Base-by-base conservation (phyloP, 2,888 invertebrate genomes). In the Oscheius myriophilus region DNA sequence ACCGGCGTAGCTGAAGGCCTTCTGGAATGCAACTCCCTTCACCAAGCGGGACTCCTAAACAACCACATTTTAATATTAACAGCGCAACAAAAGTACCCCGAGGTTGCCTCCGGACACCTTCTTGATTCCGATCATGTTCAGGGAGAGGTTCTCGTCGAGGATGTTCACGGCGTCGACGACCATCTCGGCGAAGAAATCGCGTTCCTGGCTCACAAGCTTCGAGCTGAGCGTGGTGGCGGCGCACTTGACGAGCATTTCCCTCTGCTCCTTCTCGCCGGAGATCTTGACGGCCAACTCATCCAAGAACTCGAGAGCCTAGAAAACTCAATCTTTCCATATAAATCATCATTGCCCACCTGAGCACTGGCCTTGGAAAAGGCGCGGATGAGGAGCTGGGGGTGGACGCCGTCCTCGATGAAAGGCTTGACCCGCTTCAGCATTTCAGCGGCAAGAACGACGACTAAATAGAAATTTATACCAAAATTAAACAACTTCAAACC, bases 111-210 rank as follows among this genome's bases (percentile, higher is more conserved):
- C 85, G 75, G 89, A 89, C 2, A 96, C 92, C 88, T 98, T 97
- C 89, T 99, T 99, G 83, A 96, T 94, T 66, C 98, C 98, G 87
- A 98, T 98, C 97, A 98, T 98, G 86, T 96, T 95, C 51, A 99
- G 88, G 0, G 97, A 96, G 77, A 98, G 88, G 43, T 92, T 92
- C 21, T 82, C 82, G 87, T 97, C 97, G 70, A 99, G 88, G 18
- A 91, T 90, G 81, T 94, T 90, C 0, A 99, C 98, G 54, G 98
- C 97, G 86, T 97, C 95, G 0, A 99, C 98, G 7, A 96, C 96
- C 92, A 99, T 95, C 87, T 92, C 92, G 41, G 96, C 92, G 89
- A 99, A 99, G 89, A 95, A 95, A 52, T 92, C 93, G 87, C 94
- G 94, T 87, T 98, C 96, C 81, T 93, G 93, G 86, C 96, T 93